These are phyloP conservation scores for Eucidaris tribuloides DNA, from an alignment of 35 echinoderm and acorn worm genomes.

Conservation along the genomic window DNA sequence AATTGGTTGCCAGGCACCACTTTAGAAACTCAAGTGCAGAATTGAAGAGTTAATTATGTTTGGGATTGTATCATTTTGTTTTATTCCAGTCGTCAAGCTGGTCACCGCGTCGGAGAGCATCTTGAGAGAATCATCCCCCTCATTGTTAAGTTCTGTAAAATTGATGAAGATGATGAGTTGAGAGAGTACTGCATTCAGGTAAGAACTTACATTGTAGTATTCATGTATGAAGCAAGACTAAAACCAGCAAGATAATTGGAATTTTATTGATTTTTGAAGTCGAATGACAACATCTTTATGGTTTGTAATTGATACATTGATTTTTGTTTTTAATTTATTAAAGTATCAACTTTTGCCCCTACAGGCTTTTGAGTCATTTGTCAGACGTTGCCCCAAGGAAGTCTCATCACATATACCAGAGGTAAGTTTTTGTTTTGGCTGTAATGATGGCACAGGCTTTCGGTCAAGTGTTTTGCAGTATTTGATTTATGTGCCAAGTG, in stretches of 20 bases:
- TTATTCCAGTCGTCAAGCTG: conserved; percentile 85
- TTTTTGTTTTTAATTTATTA: too few species aligned
- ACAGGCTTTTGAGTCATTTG: conserved; percentile 99
- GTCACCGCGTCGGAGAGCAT: conserved; percentile 94
- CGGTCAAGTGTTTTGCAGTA: too few species aligned
- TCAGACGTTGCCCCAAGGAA: conserved; percentile 94
- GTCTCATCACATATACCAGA: conserved; percentile 70
- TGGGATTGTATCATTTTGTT: background rate
- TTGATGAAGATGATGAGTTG: conserved; percentile 92
- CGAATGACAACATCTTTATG: too few species aligned
- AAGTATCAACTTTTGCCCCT: background rate
- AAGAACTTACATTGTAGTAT: background rate
- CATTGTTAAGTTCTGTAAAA: conserved; percentile 84
- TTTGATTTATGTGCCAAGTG: too few species aligned
- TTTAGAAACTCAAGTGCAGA: background rate
- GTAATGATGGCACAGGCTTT: background rate
- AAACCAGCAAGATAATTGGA: too few species aligned
- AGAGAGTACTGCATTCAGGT: conserved; percentile 90
- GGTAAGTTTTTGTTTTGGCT: conserved; percentile 45
- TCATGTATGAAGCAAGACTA: too few species aligned
- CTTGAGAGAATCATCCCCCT: conserved; percentile 93
- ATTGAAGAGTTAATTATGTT: background rate
- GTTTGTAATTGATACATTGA: too few species aligned
- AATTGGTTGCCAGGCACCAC: background rate
- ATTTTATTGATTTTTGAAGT: too few species aligned